Conservation (phyloP, 1,140 invertebrate species). For the Papilio glaucus region DNA sequence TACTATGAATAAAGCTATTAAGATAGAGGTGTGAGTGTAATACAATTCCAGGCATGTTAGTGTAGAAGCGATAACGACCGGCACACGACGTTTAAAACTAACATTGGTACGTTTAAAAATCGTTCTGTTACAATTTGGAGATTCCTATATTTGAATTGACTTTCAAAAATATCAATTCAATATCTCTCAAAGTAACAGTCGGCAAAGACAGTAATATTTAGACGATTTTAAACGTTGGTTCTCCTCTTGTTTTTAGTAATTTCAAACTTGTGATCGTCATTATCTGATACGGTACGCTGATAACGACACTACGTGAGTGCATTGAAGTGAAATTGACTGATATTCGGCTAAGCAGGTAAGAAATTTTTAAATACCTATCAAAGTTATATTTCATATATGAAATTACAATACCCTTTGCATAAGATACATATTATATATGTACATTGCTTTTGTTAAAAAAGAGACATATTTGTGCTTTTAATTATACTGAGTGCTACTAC, state of each 20-base stretch:
- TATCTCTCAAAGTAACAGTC: neutral
- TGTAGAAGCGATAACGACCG: constrained; percentile 66
- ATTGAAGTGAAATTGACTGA: constrained; percentile 42
- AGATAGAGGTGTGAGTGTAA: constrained; percentile 62
- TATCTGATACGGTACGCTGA: constrained; percentile 51
- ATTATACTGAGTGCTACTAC: too few species aligned
- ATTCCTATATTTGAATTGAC: constrained; percentile 15
- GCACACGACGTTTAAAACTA: constrained; percentile 57
- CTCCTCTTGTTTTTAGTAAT: constrained; percentile 26
- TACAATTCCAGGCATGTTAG: constrained; percentile 64
- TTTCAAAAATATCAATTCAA: neutral
- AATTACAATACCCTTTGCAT: too few species aligned
- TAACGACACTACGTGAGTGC: constrained; percentile 38
- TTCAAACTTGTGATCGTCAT: constrained; percentile 38
- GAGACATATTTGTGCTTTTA: too few species aligned
- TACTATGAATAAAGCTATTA: constrained; percentile 60
- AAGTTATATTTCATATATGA: too few species aligned
- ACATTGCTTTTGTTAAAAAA: too few species aligned
- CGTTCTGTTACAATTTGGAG: constrained; percentile 33
- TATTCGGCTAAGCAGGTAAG: neutral
- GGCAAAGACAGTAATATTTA: neutral
- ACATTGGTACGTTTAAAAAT: constrained; percentile 46
- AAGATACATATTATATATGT: too few species aligned
- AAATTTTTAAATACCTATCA: neutral
- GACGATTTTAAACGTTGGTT: constrained; percentile 1